These are phyloP conservation scores for Parasteatoda tepidariorum DNA, from an alignment of 1,140 invertebrate species.

Conservation along the genomic window DNA sequence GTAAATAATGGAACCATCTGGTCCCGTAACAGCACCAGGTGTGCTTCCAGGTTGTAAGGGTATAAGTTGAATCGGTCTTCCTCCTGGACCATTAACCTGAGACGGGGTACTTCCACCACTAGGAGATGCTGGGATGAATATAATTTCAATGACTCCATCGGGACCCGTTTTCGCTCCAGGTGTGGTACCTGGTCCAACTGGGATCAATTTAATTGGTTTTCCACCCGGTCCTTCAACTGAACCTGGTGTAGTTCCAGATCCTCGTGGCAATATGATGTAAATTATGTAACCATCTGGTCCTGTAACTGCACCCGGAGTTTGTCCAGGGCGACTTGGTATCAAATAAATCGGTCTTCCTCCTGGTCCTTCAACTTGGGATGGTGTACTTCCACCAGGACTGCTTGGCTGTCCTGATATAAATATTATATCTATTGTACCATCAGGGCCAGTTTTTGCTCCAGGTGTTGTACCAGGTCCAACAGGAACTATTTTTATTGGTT, in stretches of 20 bases:
- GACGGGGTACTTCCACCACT: neutral
- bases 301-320: neutral
- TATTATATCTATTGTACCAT: conserved; percentile 1
- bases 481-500: neutral
- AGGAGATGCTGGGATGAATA: neutral
- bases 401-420: neutral
- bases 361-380: conserved; percentile 1
- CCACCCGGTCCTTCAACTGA: neutral
- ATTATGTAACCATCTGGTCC: neutral
- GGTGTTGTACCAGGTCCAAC: conserved; percentile 10
- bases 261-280: neutral
- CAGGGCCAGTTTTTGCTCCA: neutral
- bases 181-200: conserved; percentile 25
- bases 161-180: conserved; percentile 12
- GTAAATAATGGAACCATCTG: neutral
- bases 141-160: neutral
- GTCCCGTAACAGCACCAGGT: neutral
- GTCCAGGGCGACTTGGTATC: neutral
- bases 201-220: neutral
- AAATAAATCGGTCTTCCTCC: neutral
- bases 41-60: neutral
- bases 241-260: neutral
- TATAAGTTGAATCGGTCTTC: neutral
- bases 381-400: neutral
- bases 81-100: neutral